Evolutionary conservation across 2,888 invertebrate genomes (phyloP).

Genomic region (Leucophenga maculata): DNA sequence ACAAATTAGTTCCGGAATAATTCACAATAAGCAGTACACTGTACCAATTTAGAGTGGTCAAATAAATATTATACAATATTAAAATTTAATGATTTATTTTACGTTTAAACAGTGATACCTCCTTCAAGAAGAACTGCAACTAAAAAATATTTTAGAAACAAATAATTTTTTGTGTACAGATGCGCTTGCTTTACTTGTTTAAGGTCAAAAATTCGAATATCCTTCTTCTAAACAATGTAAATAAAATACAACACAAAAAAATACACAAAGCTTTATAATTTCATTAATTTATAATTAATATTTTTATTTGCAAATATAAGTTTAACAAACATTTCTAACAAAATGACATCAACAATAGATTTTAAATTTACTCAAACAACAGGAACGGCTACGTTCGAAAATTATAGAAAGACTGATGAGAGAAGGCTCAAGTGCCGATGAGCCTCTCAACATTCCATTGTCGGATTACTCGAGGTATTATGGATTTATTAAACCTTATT

Average conservation of each 20-base stretch:
- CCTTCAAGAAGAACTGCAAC: too few species aligned
- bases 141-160: too few species aligned
- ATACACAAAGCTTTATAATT: slow-evolving; percentile 26
- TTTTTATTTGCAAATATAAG: slow-evolving; percentile 34
- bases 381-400: slow-evolving; percentile 85
- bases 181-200: too few species aligned
- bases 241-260: not conserved
- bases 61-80: too few species aligned
- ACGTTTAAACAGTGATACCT: too few species aligned
- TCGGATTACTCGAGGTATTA: slow-evolving; percentile 89
- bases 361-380: slow-evolving; percentile 66
- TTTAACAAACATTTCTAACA: slow-evolving; percentile 46
- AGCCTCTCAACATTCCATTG: slow-evolving; percentile 87
- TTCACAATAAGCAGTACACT: too few species aligned
- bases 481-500: not conserved
- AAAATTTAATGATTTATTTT: too few species aligned
- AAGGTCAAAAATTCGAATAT: too few species aligned
- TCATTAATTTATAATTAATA: slow-evolving; percentile 12
- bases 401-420: slow-evolving; percentile 84
- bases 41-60: too few species aligned
- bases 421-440: slow-evolving; percentile 90
- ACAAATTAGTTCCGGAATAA: too few species aligned
- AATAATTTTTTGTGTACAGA: too few species aligned
- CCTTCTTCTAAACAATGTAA: too few species aligned
- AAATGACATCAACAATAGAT: slow-evolving; percentile 64